Base-by-base conservation (phyloP, 2,888 invertebrate genomes). In the Eueremaeus valkanovi region DNA sequence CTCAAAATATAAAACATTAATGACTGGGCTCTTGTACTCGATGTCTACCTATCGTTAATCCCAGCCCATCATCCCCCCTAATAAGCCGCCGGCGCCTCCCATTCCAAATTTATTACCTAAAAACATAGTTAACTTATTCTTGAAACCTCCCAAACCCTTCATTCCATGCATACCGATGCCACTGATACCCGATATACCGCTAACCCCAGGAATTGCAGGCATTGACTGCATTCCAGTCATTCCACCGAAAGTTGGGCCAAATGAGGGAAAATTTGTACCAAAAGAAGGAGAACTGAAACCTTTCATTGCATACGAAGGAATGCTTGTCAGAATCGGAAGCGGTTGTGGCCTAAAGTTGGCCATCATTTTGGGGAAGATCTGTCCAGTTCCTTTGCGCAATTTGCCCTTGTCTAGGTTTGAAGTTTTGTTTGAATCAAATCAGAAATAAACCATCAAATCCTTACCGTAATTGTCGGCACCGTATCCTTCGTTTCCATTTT, bases 11-110 rank as follows among this genome's bases (percentile, higher is more conserved):
- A 70, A 42, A 16, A 70, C 40, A 45, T 70, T 70, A 70, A 70
- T 70, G 70, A 70, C 70, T 70, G 70, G 70, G 42, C 70, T 42
- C 42, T 45, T 45, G 18, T 27, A 29, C 9, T 36, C 3, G 29
- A 63, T 29, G 21, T 31, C 6, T 6, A 29, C 16, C 45, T 21
- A 36, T 42, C 16, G 13, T 18, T 45, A 70, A 45, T 70, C 70
- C 70, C 70, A 70, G 42, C 70, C 70, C 70, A 70, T 70, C 42
- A 70, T 45, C 16, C 70, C 70, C 8, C 70, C 70, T 16, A 70
- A 70, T 29, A 70, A 21, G 45, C 70, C 70, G 1, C 70, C 70
- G 0, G 27, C 18, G 13, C 70, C 70, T 42, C 70, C 70, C 70
- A 70, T 70, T 45, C 70, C 70, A 27, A 70, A 70, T 21, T 70